phyloP scores from a whole-genome alignment of 2,113 vertebrate genomes.

The Micromys minutus region DNA sequence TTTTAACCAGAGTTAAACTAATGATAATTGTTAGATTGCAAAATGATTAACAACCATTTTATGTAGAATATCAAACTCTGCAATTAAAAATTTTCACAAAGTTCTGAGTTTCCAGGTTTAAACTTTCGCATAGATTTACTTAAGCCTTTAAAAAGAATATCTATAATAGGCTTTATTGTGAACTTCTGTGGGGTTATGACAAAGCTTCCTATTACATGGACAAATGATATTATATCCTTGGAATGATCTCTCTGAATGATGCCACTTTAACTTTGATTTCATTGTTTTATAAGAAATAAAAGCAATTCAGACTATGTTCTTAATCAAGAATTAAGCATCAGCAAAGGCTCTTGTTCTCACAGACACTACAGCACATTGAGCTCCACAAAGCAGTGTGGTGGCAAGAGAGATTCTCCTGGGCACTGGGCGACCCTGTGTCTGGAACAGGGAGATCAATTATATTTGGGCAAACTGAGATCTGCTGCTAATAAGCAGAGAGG shows the following conservation, averaged over 20 bases:
- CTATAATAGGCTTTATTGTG: constrained; percentile 21
- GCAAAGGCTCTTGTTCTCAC: too few relatives aligned
- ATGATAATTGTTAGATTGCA: neutral
- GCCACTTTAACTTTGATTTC: constrained; percentile 19
- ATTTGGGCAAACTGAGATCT: too few relatives aligned
- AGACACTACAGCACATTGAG: too few relatives aligned
- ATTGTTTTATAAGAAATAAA: neutral
- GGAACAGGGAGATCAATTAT: too few relatives aligned
- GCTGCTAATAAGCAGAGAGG: too few relatives aligned
- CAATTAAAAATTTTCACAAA: neutral
- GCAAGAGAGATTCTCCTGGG: too few relatives aligned
- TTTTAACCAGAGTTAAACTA: neutral
- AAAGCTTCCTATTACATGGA: neutral
- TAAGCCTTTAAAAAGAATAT: neutral
- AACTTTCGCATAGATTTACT: constrained; percentile 41
- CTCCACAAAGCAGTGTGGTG: too few relatives aligned
- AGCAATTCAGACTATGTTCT: neutral
- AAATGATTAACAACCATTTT: neutral
- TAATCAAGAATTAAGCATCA: constrained; percentile 36
- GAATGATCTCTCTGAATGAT: constrained; percentile 17
- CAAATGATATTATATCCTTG: constrained; percentile 24
- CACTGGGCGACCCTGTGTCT: too few relatives aligned
- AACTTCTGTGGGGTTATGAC: neutral
- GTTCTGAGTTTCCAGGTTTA: neutral
- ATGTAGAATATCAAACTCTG: neutral